Evolutionary conservation across 2,113 vertebrate species (phyloP).

Genomic region (Rhizomys pruinosus): DNA sequence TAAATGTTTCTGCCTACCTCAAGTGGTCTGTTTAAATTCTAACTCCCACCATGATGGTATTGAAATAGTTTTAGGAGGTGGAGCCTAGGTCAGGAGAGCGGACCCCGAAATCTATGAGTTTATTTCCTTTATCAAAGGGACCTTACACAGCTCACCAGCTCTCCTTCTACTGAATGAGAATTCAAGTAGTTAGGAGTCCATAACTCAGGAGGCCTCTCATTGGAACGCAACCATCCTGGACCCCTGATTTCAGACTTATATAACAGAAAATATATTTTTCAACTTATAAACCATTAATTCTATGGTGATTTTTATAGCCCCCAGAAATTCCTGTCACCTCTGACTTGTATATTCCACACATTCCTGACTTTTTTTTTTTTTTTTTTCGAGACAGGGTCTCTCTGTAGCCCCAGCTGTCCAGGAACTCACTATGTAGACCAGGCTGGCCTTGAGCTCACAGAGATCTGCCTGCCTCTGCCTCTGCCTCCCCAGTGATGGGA

Average conservation of each 20-base stretch:
- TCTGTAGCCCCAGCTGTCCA: too few species aligned
- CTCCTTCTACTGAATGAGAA: not conserved
- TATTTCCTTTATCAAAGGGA: not conserved
- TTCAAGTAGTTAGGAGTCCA: not conserved
- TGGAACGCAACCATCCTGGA: not conserved
- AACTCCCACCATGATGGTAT: not conserved
- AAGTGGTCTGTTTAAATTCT: not conserved
- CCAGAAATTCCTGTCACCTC: not conserved
- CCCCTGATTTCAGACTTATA: not conserved
- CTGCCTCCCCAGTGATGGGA: too few species aligned
- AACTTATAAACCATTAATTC: not conserved
- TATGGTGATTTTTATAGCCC: not conserved
- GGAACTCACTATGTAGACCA: too few species aligned
- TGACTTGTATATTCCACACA: slow-evolving; percentile 2
- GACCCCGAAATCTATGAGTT: not conserved
- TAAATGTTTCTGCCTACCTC: not conserved
- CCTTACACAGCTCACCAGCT: not conserved
- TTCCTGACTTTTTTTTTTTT: too few species aligned
- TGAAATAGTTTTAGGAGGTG: not conserved
- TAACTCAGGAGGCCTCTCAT: not conserved
- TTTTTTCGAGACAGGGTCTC: too few species aligned
- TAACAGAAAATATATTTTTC: too few species aligned
- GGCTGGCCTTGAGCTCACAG: too few species aligned
- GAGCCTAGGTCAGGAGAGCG: not conserved
- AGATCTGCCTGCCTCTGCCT: too few species aligned